Conservation (phyloP, 2,797 vertebrate genomes). For the Phrynocephalus guinanensis region DNA sequence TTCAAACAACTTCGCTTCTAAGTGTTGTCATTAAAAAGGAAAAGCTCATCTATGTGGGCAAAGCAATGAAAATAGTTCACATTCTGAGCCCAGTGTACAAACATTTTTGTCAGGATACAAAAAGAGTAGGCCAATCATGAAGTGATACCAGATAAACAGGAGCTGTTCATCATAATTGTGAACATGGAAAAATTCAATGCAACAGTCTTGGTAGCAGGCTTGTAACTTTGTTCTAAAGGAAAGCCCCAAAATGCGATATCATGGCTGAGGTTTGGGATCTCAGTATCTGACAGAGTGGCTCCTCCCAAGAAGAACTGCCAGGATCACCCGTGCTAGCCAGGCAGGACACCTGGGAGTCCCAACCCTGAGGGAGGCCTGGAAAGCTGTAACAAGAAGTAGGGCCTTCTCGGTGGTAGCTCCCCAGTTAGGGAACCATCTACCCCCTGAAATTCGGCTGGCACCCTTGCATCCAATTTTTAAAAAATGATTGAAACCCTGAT, state of each 20-base stretch:
- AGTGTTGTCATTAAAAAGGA: neutral
- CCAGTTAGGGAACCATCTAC: too few relatives aligned
- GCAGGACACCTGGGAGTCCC: too few relatives aligned
- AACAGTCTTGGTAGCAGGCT: constrained; percentile 61
- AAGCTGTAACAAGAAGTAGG: too few relatives aligned
- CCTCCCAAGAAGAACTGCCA: too few relatives aligned
- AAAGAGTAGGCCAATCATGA: constrained; percentile 27
- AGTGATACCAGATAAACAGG: constrained; percentile 39
- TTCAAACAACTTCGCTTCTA: constrained; percentile 3
- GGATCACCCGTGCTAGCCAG: too few relatives aligned
- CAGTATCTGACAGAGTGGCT: too few relatives aligned
- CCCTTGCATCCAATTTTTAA: too few relatives aligned
- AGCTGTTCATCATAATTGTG: constrained; percentile 32
- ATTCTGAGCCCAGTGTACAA: neutral
- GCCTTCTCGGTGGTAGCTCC: too few relatives aligned
- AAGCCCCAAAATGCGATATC: constrained; percentile 70
- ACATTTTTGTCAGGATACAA: neutral
- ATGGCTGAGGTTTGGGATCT: constrained; percentile 46
- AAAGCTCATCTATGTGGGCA: too few relatives aligned
- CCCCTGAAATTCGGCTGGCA: too few relatives aligned
- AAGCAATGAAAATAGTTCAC: neutral
- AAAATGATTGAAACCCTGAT: too few relatives aligned
- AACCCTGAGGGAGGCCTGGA: too few relatives aligned
- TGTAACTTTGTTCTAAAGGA: constrained; percentile 67
- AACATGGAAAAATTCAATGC: constrained; percentile 54